These are phyloP conservation scores for Leptopilina boulardi DNA, from an alignment of 1,140 invertebrate genomes.

Conservation along the genomic window DNA sequence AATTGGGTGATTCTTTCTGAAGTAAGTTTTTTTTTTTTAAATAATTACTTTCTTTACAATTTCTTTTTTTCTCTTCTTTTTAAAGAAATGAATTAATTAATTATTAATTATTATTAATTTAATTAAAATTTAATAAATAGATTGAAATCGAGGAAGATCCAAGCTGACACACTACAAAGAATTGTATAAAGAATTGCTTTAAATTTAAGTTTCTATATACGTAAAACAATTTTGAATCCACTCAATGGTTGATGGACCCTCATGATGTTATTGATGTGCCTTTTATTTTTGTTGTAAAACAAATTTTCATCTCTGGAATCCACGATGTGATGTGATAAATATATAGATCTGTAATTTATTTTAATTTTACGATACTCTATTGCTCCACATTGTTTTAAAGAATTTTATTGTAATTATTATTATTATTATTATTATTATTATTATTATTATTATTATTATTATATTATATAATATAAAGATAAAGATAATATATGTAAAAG, in stretches of 20 bases:
- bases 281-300: conserved; percentile 25
- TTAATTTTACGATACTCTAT: not conserved
- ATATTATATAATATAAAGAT: conserved; percentile 3
- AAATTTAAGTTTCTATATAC: conserved; percentile 5
- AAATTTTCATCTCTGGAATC: not conserved
- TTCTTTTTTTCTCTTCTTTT: not conserved
- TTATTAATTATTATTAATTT: not conserved
- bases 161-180: conserved; percentile 46
- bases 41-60: conserved; percentile 20
- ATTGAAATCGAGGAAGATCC: conserved; percentile 52
- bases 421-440: not conserved
- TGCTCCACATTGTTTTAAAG: conserved; percentile 12
- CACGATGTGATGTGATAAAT: conserved; percentile 29
- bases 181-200: not conserved
- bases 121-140: conserved; percentile 40
- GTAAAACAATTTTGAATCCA: not conserved
- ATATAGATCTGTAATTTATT: conserved; percentile 17
- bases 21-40: conserved; percentile 75
- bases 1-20: conserved; percentile 95
- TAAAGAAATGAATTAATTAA: too few species aligned
- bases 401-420: not conserved
- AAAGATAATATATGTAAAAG: not conserved
- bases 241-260: conserved; percentile 15
- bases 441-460: not conserved
- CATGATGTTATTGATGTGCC: conserved; percentile 18